Conservation (phyloP, 2,797 vertebrate genomes). For the Borostomias antarcticus region DNA sequence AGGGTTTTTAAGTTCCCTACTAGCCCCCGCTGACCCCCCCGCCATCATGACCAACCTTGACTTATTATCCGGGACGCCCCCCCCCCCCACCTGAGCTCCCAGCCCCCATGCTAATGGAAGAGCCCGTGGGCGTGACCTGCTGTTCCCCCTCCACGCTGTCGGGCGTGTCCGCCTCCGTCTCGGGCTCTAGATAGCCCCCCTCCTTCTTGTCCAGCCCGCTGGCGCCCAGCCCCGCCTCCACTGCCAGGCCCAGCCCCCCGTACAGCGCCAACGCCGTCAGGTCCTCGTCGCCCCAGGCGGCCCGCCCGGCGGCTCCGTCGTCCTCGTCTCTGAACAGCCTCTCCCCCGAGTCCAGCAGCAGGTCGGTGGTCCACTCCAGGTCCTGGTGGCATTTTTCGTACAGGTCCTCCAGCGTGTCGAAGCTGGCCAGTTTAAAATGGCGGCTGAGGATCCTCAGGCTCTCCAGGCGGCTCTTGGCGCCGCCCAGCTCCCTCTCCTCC, state of each 20-base stretch:
- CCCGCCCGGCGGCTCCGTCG: neutral
- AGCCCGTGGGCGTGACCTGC: conserved; percentile 8
- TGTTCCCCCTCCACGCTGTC: conserved; percentile 16
- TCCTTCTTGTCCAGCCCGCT: conserved; percentile 18
- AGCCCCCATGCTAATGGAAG: neutral
- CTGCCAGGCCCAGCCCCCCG: conserved; percentile 23
- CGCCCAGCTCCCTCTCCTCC: conserved; percentile 85
- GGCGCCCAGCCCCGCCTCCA: conserved; percentile 7
- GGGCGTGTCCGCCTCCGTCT: conserved; percentile 3
- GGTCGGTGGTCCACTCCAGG: conserved; percentile 92
- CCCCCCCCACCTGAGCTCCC: conserved; percentile 13
- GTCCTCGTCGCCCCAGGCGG: neutral
- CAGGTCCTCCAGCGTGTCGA: conserved; percentile 91
- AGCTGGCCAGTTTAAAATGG: conserved; percentile 87
- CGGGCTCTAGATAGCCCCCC: neutral
- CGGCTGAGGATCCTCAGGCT: conserved; percentile 85
- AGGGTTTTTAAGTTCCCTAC: neutral
- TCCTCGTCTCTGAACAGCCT: conserved; percentile 81
- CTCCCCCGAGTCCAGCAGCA: conserved; percentile 94
- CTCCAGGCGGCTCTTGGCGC: conserved; percentile 79
- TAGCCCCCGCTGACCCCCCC: neutral
- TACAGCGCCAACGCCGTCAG: neutral
- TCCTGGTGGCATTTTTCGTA: conserved; percentile 95
- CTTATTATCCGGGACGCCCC: neutral
- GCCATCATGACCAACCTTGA: neutral